These are phyloP conservation scores for Heterotis niloticus DNA, from an alignment of 2,113 vertebrate genomes.

Conservation along the genomic window DNA sequence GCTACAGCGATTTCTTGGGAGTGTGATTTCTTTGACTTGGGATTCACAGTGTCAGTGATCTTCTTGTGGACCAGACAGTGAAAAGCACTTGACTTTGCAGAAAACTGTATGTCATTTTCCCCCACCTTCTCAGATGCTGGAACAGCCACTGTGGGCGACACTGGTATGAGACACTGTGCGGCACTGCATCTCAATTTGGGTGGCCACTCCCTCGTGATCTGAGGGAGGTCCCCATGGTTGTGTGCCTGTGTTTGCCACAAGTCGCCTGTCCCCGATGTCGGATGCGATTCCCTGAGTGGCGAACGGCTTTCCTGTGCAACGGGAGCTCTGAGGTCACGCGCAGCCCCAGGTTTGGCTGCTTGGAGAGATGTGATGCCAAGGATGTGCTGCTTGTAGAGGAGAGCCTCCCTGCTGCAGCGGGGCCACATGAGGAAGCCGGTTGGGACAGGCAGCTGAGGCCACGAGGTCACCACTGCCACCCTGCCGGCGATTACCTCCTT, in stretches of 20 bases:
- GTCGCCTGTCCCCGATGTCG: constrained; percentile 54
- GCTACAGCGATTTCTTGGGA: constrained; percentile 80
- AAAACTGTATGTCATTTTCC: constrained; percentile 71
- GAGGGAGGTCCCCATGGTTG: constrained; percentile 53
- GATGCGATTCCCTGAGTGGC: constrained; percentile 64
- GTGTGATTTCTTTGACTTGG: constrained; percentile 68
- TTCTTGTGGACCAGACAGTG: constrained; percentile 81
- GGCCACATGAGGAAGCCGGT: constrained; percentile 87
- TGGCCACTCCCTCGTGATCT: constrained; percentile 73
- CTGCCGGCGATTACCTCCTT: constrained; percentile 92
- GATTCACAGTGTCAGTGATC: constrained; percentile 63
- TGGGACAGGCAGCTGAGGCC: constrained; percentile 83
- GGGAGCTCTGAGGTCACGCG: constrained; percentile 74
- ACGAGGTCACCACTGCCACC: constrained; percentile 87
- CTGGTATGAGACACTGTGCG: constrained; percentile 61
- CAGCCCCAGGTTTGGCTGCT: constrained; percentile 73
- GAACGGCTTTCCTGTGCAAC: constrained; percentile 59
- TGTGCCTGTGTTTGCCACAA: constrained; percentile 53
- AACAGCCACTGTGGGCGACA: constrained; percentile 61
- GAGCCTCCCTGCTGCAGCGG: constrained; percentile 72
- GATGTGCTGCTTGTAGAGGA: constrained; percentile 91
- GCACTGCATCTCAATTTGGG: constrained; percentile 83
- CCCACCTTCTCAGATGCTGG: constrained; percentile 67
- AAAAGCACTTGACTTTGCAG: constrained; percentile 76
- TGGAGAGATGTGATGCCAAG: constrained; percentile 81